Conservation (phyloP, 30 jellyfish, hydroid and myxozoan species). For the Hydra vulgaris region DNA sequence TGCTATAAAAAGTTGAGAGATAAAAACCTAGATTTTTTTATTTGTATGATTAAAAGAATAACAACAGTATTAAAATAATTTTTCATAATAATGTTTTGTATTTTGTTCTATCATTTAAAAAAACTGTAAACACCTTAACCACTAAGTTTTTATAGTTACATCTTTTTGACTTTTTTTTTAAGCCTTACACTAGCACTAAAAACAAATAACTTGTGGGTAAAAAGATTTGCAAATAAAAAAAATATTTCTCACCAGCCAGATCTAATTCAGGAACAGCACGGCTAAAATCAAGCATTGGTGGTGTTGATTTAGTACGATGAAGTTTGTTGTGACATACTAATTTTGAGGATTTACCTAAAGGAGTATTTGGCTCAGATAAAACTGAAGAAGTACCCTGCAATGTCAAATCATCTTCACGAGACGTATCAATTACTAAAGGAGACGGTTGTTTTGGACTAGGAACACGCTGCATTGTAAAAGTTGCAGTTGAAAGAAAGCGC, state of each 20-base stretch:
- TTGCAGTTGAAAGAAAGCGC: constrained; percentile 51
- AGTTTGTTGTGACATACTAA: constrained; percentile 20
- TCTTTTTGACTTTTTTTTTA: too few relatives aligned
- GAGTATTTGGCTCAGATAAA: constrained; percentile 67
- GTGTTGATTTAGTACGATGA: constrained; percentile 82
- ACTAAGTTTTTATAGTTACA: too few relatives aligned
- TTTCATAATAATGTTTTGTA: too few relatives aligned
- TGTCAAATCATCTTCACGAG: constrained; percentile 37
- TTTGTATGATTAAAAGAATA: too few relatives aligned
- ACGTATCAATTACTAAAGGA: constrained; percentile 79
- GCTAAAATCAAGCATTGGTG: constrained; percentile 52
- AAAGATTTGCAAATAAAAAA: neutral
- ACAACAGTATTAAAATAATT: too few relatives aligned
- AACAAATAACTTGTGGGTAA: neutral
- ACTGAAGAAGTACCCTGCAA: constrained; percentile 36
- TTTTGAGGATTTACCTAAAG: constrained; percentile 42
- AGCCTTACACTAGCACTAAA: too few relatives aligned
- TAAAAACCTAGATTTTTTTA: too few relatives aligned
- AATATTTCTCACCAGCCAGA: constrained; percentile 41
- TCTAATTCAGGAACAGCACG: constrained; percentile 38
- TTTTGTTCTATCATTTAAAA: too few relatives aligned
- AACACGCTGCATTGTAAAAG: constrained; percentile 78
- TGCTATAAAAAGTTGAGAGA: too few relatives aligned
- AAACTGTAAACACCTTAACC: too few relatives aligned
- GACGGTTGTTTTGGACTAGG: constrained; percentile 99